Evolutionary conservation across 2,113 vertebrate species (phyloP).

Genomic region (Platycercus adscitus): DNA sequence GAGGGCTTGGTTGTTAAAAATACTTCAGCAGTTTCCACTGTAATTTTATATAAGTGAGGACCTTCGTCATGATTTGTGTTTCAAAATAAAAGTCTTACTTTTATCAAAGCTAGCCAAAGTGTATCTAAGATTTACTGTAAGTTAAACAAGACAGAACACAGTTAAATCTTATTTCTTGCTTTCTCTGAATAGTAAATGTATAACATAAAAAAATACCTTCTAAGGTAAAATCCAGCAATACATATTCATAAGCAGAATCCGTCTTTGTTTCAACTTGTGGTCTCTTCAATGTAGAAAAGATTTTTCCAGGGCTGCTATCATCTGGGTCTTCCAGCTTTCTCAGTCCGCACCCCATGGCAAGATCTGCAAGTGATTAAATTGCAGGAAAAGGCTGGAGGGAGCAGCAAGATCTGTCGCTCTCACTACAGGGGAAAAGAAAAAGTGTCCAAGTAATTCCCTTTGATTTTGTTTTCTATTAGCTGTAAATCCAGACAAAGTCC

Average conservation of each 20-base stretch:
- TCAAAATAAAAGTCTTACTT: conserved; percentile 47
- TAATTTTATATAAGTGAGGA: conserved; percentile 44
- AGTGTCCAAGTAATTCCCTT: conserved; percentile 29
- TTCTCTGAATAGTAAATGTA: not conserved
- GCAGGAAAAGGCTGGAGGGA: conserved; percentile 40
- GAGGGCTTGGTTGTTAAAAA: conserved; percentile 26
- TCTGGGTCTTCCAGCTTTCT: conserved; percentile 95
- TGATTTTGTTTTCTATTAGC: conserved; percentile 40
- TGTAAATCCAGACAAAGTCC: conserved; percentile 29
- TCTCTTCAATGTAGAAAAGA: conserved; percentile 96
- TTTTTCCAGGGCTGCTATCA: conserved; percentile 97
- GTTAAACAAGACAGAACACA: not conserved
- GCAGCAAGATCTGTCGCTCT: conserved; percentile 54
- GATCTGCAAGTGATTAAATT: conserved; percentile 67
- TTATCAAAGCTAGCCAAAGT: not conserved
- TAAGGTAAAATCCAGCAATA: conserved; percentile 93
- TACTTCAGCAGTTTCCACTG: conserved; percentile 45
- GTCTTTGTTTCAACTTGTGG: conserved; percentile 94
- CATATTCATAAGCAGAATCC: conserved; percentile 90
- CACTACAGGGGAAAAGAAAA: not conserved
- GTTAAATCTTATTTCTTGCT: not conserved
- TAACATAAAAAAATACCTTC: conserved; percentile 82
- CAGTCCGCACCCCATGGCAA: conserved; percentile 95
- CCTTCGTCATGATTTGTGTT: not conserved
- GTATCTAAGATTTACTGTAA: not conserved